These are phyloP conservation scores for Triplophysa bombifrons DNA, from an alignment of 2,797 vertebrate genomes.

Conservation along the genomic window DNA sequence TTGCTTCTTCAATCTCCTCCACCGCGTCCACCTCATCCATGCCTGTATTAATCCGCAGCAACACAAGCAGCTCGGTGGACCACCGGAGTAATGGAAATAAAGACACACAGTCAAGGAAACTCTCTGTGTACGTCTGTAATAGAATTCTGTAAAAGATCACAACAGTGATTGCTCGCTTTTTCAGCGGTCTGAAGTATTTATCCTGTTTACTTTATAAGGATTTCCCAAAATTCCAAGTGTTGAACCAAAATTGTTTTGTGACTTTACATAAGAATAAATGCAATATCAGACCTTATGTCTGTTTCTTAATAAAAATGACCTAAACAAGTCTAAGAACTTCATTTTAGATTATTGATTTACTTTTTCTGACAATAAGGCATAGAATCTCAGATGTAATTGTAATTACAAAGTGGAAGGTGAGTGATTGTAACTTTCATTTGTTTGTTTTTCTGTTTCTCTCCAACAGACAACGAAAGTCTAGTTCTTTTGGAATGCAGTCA, in stretches of 20 bases:
- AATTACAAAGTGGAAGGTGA: not conserved
- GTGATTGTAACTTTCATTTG: not conserved
- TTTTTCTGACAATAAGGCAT: too few species aligned
- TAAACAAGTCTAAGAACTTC: too few species aligned
- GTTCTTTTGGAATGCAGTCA: conserved; percentile 76
- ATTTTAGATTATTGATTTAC: too few species aligned
- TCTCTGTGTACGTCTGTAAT: conserved; percentile 81
- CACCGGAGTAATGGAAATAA: conserved; percentile 80
- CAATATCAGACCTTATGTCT: too few species aligned
- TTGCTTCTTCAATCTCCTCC: conserved; percentile 62
- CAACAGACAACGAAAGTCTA: conserved; percentile 76
- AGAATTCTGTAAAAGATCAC: conserved; percentile 36
- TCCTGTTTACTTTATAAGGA: not conserved
- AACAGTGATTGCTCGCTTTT: not conserved
- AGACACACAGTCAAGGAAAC: conserved; percentile 84
- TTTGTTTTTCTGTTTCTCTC: conserved; percentile 37
- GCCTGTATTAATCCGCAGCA: conserved; percentile 77
- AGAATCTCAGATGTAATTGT: not conserved
- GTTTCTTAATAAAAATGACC: too few species aligned
- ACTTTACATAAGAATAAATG: too few species aligned
- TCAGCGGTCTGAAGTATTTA: not conserved
- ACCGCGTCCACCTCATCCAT: conserved; percentile 71
- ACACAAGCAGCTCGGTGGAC: conserved; percentile 76
- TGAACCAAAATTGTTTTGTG: not conserved
- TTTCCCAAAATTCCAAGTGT: not conserved